A percentile compares a stretch with the other conserved stretches of the same genome.
These are phyloP conservation scores for Boloria euphrosyne DNA, from an alignment of 2,888 invertebrate species.

Conservation along the genomic window DNA sequence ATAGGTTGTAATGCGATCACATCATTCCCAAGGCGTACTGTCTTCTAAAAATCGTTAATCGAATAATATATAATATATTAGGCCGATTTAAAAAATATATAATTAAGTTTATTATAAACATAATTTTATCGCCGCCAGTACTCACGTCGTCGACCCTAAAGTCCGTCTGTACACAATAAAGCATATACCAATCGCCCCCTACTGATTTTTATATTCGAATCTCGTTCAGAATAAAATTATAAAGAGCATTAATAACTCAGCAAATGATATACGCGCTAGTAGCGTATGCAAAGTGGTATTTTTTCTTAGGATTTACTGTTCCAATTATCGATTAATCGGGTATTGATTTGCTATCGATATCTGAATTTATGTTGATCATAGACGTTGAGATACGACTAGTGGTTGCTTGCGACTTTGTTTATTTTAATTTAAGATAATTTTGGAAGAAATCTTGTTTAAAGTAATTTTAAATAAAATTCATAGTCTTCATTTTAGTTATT, in stretches of 20 bases:
- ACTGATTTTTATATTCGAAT: constrained; percentile 77
- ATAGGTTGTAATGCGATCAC: too few relatives aligned
- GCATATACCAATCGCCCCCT: constrained; percentile 63
- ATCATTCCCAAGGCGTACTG: too few relatives aligned
- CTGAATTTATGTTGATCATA: constrained; percentile 1
- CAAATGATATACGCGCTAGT: constrained; percentile 65
- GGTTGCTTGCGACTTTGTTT: not conserved
- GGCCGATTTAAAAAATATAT: not conserved
- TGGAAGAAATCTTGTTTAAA: not conserved
- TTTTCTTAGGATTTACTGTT: constrained; percentile 54
- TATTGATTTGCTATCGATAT: constrained; percentile 30
- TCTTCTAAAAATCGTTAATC: too few relatives aligned
- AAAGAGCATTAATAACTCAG: constrained; percentile 71
- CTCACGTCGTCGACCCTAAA: constrained; percentile 56
- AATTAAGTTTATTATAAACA: constrained; percentile 11
- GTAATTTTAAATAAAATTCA: too few relatives aligned
- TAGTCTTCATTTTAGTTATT: too few relatives aligned
- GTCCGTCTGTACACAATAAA: constrained; percentile 61
- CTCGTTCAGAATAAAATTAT: constrained; percentile 75
- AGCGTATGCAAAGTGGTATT: constrained; percentile 57
- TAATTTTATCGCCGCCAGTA: constrained; percentile 42
- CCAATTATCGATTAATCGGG: constrained; percentile 52
- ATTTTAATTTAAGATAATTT: not conserved
- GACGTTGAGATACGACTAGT: constrained; percentile 1
- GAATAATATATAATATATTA: not conserved